Evolutionary conservation across 35 echinoderm and acorn worm genomes (phyloP), one percentile per base, ranked within the genome.

Genomic region (Apostichopus japonicus): DNA sequence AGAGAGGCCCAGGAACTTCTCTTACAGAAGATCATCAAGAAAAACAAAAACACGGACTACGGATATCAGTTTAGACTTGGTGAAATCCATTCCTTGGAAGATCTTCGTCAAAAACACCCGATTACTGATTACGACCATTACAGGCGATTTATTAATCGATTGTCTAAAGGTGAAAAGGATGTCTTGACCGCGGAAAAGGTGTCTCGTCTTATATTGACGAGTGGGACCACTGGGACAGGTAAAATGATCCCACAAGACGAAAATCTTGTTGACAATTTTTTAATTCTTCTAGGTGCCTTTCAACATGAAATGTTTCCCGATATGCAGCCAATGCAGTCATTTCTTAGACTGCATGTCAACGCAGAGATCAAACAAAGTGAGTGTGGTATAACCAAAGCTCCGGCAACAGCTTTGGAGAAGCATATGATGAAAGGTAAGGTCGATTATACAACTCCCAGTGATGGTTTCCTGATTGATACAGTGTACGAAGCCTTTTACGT

Each of bases 11-110:
- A 96, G 57, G 89, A 94, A 75, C 23, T 63, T 57, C 55, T 88
- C 5, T 65, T 94, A 19, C 79, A 71, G 23, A 56, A 92, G 53
- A 87, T 96, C 52, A 73, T 92, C 0, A 88, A 86, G 55, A 24
- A 54, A 86, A 91, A 96, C 70, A 78, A 80, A 79, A 56, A 91
- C 56, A 96, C 95, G 16, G 95, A 92, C 24, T 96, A 96, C 54
- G 95, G 93, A 11, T 24, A 79, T 8, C 53, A 81, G 17, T 83
- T 94, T 62, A 24, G 77, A 16, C 75, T 96, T 7, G 55, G 33
- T 17, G 81, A 83, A 51, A 96, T 96, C 3, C 14, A 23, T 1
- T 94, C 89, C 8, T 53, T 96, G 52, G 86, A 92, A 11, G 82
- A 88, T 4, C 63, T 96, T 62, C 92, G 90, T 2, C 70, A 90